Conservation (phyloP, 2,113 vertebrate genomes). For the Tupaia chinensis region DNA sequence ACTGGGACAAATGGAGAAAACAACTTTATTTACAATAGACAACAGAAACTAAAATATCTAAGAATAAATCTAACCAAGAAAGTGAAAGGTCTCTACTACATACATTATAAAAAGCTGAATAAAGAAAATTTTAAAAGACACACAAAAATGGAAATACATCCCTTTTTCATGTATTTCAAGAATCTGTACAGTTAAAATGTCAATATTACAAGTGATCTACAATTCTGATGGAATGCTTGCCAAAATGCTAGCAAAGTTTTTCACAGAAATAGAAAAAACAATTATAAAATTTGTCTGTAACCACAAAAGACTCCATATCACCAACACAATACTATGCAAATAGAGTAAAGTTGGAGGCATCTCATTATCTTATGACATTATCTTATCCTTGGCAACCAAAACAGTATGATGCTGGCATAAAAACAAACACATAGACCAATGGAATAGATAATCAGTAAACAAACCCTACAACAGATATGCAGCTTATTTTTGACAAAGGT, state of each 20-base stretch:
- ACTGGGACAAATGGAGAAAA: neutral
- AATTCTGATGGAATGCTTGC: neutral
- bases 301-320: neutral
- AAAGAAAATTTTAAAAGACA: neutral
- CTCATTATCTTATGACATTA: neutral
- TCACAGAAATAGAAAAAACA: neutral
- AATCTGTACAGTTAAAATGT: neutral
- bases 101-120: neutral
- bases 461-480: neutral
- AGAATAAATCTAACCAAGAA: neutral
- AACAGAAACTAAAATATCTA: neutral
- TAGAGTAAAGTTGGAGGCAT: neutral
- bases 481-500: too few relatives aligned
- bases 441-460: neutral
- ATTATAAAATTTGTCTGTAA: neutral
- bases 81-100: neutral
- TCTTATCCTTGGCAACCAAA: neutral
- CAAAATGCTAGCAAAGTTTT: neutral
- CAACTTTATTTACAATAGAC: neutral
- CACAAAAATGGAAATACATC: neutral
- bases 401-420: neutral
- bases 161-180: neutral
- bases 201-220: neutral
- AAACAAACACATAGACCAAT: neutral
- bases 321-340: neutral